Percentiles rank a stretch among this genome's conserved stretches.
These are phyloP conservation scores for Athene cunicularia DNA, from an alignment of 2,113 vertebrate species.

Conservation along the genomic window DNA sequence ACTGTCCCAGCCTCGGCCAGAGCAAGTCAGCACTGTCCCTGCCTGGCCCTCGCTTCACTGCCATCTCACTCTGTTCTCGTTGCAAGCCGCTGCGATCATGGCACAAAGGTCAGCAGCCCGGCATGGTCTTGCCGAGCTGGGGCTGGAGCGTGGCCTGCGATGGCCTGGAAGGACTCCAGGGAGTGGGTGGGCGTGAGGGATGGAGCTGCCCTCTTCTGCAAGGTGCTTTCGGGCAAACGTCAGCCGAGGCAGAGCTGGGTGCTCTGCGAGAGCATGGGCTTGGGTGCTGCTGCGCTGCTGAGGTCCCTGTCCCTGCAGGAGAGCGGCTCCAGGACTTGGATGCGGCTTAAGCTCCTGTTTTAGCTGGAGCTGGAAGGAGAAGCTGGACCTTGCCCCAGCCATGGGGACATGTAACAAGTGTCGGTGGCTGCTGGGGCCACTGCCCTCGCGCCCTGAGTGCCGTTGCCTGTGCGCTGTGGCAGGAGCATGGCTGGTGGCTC, in stretches of 20 bases:
- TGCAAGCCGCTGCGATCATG: rapidly evolving
- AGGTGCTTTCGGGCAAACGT: rapidly evolving
- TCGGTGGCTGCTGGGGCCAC: background rate
- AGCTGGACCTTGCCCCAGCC: background rate
- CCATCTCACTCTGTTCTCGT: background rate
- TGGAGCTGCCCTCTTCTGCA: rapidly evolving
- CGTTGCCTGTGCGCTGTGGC: background rate
- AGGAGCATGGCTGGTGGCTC: background rate
- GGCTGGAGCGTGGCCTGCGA: background rate
- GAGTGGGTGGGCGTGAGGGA: background rate
- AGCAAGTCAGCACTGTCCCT: background rate
- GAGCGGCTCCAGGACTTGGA: background rate
- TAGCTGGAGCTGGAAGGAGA: background rate
- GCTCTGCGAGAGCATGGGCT: rapidly evolving
- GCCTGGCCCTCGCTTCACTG: background rate
- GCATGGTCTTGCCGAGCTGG: rapidly evolving
- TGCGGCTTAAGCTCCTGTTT: background rate
- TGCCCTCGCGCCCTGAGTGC: too few relatives aligned
- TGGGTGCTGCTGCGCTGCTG: too few relatives aligned
- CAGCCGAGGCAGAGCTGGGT: too few relatives aligned
- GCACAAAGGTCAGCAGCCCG: background rate
- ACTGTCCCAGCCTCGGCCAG: background rate
- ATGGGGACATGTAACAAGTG: background rate
- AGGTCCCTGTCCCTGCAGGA: background rate
- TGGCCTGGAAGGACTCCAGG: background rate